Evolutionary conservation across 2,797 vertebrate genomes (phyloP).

Genomic region (Pseudochaenichthys georgianus): DNA sequence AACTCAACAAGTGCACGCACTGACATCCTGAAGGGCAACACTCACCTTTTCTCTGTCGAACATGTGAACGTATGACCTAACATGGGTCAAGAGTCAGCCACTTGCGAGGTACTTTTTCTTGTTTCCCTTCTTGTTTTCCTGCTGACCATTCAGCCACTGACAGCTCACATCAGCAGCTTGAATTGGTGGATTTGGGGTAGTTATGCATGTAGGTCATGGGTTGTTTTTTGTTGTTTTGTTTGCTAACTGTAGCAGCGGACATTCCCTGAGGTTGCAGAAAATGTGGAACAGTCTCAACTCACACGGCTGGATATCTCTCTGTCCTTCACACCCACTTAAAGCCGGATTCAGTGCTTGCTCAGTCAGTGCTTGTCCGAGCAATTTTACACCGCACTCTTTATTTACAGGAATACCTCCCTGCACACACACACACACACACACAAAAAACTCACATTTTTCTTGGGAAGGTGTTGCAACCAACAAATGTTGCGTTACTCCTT

Average conservation of each 20-base stretch:
- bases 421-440: background rate
- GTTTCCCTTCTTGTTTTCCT: constrained; percentile 36
- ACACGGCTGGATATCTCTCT: constrained; percentile 32
- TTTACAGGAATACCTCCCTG: constrained; percentile 48
- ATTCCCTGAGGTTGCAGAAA: constrained; percentile 68
- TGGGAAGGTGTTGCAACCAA: background rate
- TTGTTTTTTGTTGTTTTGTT: constrained; percentile 39
- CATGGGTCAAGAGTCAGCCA: constrained; percentile 4
- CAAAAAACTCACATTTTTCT: constrained; percentile 14
- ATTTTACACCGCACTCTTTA: constrained; percentile 54
- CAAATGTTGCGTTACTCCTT: constrained; percentile 1
- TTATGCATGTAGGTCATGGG: constrained; percentile 69
- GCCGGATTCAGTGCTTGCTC: constrained; percentile 56
- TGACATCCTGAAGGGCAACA: constrained; percentile 47
- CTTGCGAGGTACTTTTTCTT: constrained; percentile 25
- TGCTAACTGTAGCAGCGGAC: constrained; percentile 41
- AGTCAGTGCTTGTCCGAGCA: constrained; percentile 53
- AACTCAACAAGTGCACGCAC: background rate
- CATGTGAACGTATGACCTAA: constrained; percentile 18
- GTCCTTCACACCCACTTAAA: constrained; percentile 74
- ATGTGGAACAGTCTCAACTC: constrained; percentile 42
- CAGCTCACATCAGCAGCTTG: constrained; percentile 54
- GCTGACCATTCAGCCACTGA: constrained; percentile 33
- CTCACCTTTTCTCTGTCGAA: constrained; percentile 23
- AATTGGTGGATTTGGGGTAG: constrained; percentile 33